Conservation (phyloP, 2,113 vertebrate genomes). For the Dolichotis patagonum region DNA sequence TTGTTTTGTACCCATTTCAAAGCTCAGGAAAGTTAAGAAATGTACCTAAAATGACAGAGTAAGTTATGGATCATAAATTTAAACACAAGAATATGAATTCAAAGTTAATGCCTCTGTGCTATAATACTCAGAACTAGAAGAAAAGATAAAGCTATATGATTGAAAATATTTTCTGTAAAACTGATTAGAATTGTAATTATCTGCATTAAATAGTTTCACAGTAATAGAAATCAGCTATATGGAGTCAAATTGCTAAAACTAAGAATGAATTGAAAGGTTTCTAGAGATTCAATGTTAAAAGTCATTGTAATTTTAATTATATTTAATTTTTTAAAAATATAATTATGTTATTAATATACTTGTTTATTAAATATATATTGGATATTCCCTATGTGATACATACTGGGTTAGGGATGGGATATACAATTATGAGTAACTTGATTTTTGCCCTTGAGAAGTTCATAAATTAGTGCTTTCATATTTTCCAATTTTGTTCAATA, state of each 20-base stretch:
- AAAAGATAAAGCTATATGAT: neutral
- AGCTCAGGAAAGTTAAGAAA: neutral
- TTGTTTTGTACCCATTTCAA: neutral
- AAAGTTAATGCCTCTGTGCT: neutral
- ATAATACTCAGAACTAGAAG: neutral
- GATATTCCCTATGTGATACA: neutral
- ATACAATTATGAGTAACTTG: neutral
- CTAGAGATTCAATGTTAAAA: slow-evolving; percentile 21
- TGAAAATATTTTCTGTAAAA: slow-evolving; percentile 37
- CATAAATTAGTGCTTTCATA: neutral
- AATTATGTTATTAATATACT: neutral
- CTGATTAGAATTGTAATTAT: slow-evolving; percentile 51
- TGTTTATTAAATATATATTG: neutral
- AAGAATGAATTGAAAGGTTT: slow-evolving; percentile 8
- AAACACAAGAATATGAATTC: neutral
- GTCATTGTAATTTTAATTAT: slow-evolving; percentile 25
- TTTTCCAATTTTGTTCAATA: slow-evolving; percentile 46
- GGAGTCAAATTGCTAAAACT: slow-evolving; percentile 39
- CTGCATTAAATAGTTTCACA: slow-evolving; percentile 52
- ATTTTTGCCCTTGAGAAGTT: slow-evolving; percentile 39
- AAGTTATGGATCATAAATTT: neutral
- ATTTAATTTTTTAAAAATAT: neutral
- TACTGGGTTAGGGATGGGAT: neutral
- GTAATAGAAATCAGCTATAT: slow-evolving; percentile 1
- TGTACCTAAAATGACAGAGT: neutral